Evolutionary conservation across 2,797 vertebrate genomes (phyloP).

Genomic region (Phataginus tricuspis): DNA sequence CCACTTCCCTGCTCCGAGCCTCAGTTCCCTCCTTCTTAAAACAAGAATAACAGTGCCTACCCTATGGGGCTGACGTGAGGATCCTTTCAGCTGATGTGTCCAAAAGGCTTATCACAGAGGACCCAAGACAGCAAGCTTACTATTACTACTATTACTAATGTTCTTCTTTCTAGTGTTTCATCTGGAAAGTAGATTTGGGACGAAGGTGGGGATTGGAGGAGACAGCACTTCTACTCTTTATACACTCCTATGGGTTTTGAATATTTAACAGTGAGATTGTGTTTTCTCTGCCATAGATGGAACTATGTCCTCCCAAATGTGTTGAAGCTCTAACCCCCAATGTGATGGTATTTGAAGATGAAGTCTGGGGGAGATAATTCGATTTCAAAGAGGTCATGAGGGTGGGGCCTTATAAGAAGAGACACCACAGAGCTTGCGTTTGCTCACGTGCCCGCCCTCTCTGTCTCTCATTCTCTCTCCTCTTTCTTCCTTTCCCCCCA

Average conservation of each 20-base stretch:
- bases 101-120: not conserved
- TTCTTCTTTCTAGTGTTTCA: not conserved
- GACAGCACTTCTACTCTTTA: not conserved
- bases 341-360: not conserved
- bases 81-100: not conserved
- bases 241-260: rapidly evolving
- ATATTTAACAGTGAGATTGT: not conserved
- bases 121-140: not conserved
- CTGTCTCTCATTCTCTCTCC: not conserved
- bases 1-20: not conserved
- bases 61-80: not conserved
- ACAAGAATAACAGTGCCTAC: not conserved
- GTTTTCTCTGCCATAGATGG: not conserved
- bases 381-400: not conserved
- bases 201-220: no score
- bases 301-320: not conserved
- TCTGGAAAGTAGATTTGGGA: not conserved
- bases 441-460: rapidly evolving
- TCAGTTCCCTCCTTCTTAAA: not conserved
- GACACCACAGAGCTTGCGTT: no score
- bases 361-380: not conserved
- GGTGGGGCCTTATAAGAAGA: not conserved
- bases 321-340: not conserved
- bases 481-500: no score
- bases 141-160: no score